These are phyloP conservation scores for Drosophila yakuba DNA, from an alignment of 1,140 invertebrate genomes.

Conservation along the genomic window DNA sequence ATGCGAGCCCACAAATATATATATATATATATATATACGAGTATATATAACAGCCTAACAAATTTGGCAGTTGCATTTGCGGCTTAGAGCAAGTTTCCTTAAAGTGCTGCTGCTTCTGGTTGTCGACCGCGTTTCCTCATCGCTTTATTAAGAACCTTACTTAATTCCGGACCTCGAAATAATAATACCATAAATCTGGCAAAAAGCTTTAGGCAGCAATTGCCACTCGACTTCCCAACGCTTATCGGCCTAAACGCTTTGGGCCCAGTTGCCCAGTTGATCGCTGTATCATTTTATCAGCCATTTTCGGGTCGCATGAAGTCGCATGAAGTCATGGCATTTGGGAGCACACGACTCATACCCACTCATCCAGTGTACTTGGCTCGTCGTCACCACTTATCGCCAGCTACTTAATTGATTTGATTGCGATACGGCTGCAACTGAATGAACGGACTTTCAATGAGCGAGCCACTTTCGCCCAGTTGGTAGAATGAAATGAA, in stretches of 20 bases:
- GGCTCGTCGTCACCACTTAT: constrained; percentile 26
- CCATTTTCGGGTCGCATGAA: constrained; percentile 24
- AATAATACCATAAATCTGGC: constrained; percentile 56
- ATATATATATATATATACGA: constrained; percentile 2
- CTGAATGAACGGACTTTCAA: constrained; percentile 20
- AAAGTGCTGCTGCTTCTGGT: neutral
- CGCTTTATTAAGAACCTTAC: constrained; percentile 60
- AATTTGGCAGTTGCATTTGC: constrained; percentile 62
- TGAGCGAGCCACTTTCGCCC: constrained; percentile 60
- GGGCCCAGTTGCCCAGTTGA: constrained; percentile 25
- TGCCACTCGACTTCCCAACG: constrained; percentile 59
- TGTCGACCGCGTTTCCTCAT: constrained; percentile 51
- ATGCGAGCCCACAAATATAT: constrained; percentile 43
- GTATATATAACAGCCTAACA: constrained; percentile 1
- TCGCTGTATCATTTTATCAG: constrained; percentile 6
- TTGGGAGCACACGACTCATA: constrained; percentile 28
- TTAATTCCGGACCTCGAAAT: constrained; percentile 19
- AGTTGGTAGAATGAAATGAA: neutral
- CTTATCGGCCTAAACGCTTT: constrained; percentile 52
- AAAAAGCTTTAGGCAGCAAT: constrained; percentile 49
- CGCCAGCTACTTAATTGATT: constrained; percentile 43
- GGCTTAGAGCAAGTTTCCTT: constrained; percentile 66
- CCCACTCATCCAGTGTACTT: no score
- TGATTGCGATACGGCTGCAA: constrained; percentile 17
- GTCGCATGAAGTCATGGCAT: constrained; percentile 47